phyloP scores from a whole-genome alignment of 2,113 vertebrate genomes.

The Trematocara stigmaticum region DNA sequence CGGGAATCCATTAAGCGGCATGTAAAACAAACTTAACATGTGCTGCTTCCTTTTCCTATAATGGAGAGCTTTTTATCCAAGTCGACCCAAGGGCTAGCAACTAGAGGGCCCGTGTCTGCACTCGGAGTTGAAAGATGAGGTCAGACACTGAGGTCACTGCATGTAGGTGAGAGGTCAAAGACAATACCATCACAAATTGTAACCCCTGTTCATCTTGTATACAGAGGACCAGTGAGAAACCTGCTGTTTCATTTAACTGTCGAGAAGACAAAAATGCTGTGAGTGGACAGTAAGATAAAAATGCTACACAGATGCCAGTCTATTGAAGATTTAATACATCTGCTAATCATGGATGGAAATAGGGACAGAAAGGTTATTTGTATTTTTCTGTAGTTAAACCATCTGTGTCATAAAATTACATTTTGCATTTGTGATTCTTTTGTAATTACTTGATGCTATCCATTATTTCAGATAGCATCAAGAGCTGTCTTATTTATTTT shows the following conservation, averaged over 20 bases:
- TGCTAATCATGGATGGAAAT: background rate
- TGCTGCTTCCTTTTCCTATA: slow-evolving; percentile 63
- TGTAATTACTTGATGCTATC: background rate
- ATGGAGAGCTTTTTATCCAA: slow-evolving; percentile 49
- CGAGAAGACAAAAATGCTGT: background rate
- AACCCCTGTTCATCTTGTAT: background rate
- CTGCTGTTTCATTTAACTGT: background rate
- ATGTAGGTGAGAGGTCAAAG: slow-evolving; percentile 52
- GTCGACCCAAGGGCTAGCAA: slow-evolving; percentile 32
- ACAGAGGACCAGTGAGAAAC: background rate
- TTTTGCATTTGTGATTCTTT: background rate
- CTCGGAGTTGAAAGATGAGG: slow-evolving; percentile 41
- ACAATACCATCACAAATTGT: background rate
- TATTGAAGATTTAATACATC: background rate
- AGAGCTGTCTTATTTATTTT: background rate
- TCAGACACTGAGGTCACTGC: slow-evolving; percentile 14
- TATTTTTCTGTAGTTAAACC: background rate
- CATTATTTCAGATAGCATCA: background rate
- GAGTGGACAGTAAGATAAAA: background rate
- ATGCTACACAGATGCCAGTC: background rate
- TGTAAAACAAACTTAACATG: slow-evolving; percentile 70
- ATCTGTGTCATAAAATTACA: background rate
- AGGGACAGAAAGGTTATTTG: background rate
- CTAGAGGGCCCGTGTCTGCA: background rate
- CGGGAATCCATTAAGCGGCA: slow-evolving; percentile 62